Conservation (phyloP, 2,113 vertebrate species). For the Boleophthalmus pectinirostris region DNA sequence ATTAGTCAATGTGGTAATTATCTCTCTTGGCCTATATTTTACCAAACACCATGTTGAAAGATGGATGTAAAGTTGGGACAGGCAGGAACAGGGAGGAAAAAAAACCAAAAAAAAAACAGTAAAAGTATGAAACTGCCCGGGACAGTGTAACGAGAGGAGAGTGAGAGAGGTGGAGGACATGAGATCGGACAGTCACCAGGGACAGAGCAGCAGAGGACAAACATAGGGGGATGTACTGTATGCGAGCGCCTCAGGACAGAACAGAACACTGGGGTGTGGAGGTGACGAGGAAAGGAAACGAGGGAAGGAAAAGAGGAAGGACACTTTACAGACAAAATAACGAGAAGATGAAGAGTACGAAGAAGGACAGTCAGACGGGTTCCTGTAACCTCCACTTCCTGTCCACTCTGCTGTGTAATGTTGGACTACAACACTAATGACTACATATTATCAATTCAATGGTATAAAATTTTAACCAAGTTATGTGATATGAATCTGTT, state of each 20-base stretch:
- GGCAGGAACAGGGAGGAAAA: background rate
- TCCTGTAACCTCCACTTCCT: constrained; percentile 23
- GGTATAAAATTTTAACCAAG: background rate
- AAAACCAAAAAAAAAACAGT: no score
- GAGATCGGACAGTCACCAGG: constrained; percentile 48
- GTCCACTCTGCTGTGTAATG: constrained; percentile 41
- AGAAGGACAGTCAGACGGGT: constrained; percentile 51
- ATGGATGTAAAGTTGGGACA: constrained; percentile 53
- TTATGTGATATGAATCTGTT: background rate
- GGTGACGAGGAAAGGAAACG: constrained; percentile 19
- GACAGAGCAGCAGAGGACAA: constrained; percentile 48
- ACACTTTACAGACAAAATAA: constrained; percentile 28
- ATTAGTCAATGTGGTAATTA: background rate
- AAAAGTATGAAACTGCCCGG: constrained; percentile 1
- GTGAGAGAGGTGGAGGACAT: constrained; percentile 43
- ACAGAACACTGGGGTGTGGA: constrained; percentile 12
- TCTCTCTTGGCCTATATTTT: background rate
- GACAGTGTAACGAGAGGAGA: constrained; percentile 15
- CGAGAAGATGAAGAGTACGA: constrained; percentile 26
- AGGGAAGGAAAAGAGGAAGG: constrained; percentile 26
- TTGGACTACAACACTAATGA: constrained; percentile 33
- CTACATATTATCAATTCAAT: background rate
- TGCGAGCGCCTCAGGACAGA: constrained; percentile 64
- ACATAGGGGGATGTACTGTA: constrained; percentile 45
- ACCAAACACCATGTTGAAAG: constrained; percentile 49